Conservation (phyloP, 2,797 vertebrate species). For the Danio kyathit region DNA sequence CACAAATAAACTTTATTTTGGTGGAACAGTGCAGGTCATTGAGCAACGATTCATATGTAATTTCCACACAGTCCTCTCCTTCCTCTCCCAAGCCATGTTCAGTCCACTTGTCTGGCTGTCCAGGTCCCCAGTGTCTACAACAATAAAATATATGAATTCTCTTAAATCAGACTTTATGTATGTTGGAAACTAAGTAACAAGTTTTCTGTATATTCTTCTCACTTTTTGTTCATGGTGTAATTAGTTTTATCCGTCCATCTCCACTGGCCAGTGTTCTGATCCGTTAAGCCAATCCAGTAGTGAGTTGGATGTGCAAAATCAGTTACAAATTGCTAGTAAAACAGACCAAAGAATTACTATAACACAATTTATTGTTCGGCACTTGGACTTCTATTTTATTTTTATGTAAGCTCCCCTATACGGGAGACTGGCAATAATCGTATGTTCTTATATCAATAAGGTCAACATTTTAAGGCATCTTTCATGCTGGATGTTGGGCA, state of each 20-base stretch:
- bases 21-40: constrained; percentile 1
- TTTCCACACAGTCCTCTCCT: background rate
- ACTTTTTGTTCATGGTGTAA: background rate
- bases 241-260: constrained; percentile 4
- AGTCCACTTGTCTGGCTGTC: background rate
- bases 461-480: no score
- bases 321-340: background rate
- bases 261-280: constrained; percentile 4
- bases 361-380: no score
- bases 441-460: no score
- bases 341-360: background rate
- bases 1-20: background rate
- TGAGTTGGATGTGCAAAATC: rapidly evolving
- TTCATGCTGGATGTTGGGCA: no score
- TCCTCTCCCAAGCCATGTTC: background rate
- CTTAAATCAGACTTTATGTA: no score
- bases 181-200: background rate
- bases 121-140: background rate
- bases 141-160: background rate
- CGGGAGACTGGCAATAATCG: no score
- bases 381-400: no score
- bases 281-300: constrained; percentile 14
- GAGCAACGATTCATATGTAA: rapidly evolving
- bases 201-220: background rate
- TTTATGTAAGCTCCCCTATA: no score